Evolutionary conservation across 1,140 invertebrate species (phyloP).

Genomic region (Prorops nasuta): DNA sequence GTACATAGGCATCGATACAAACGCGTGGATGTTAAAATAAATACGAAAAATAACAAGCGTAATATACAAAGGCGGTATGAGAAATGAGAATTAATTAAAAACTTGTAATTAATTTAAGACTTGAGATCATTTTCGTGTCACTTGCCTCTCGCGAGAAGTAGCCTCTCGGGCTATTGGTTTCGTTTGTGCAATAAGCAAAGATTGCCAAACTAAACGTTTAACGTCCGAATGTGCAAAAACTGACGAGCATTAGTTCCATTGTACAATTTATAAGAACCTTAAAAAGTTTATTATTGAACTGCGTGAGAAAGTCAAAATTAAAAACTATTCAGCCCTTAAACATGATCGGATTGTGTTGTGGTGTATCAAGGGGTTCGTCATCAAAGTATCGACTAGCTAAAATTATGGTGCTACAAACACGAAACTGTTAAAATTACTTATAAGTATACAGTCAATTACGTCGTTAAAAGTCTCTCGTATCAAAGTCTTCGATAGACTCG

Average conservation of each 20-base stretch:
- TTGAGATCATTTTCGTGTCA: slow-evolving; percentile 52
- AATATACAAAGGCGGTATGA: slow-evolving; percentile 47
- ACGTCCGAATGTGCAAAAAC: too few species aligned
- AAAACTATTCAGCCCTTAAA: too few species aligned
- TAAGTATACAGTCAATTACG: slow-evolving; percentile 36
- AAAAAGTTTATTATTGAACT: too few species aligned
- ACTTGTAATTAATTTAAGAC: slow-evolving; percentile 46
- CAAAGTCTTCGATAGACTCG: too few species aligned
- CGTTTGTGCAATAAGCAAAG: too few species aligned
- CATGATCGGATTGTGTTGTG: too few species aligned
- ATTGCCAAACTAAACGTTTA: too few species aligned
- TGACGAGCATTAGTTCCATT: too few species aligned
- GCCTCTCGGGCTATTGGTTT: too few species aligned
- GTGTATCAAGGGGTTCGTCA: slow-evolving; percentile 17
- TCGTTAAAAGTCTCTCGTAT: slow-evolving; percentile 28
- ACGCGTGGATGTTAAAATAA: slow-evolving; percentile 44
- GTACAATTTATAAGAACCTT: too few species aligned
- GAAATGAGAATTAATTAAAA: slow-evolving; percentile 31
- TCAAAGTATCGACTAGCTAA: slow-evolving; percentile 47
- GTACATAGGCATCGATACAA: slow-evolving; percentile 34
- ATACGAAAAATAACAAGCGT: slow-evolving; percentile 48
- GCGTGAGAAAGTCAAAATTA: too few species aligned
- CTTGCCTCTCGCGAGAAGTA: too few species aligned
- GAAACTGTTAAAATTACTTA: slow-evolving; percentile 34
- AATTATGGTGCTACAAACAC: slow-evolving; percentile 44